Conservation (phyloP, 2,797 vertebrate genomes). For the Paratrypauchen microcephalus region DNA sequence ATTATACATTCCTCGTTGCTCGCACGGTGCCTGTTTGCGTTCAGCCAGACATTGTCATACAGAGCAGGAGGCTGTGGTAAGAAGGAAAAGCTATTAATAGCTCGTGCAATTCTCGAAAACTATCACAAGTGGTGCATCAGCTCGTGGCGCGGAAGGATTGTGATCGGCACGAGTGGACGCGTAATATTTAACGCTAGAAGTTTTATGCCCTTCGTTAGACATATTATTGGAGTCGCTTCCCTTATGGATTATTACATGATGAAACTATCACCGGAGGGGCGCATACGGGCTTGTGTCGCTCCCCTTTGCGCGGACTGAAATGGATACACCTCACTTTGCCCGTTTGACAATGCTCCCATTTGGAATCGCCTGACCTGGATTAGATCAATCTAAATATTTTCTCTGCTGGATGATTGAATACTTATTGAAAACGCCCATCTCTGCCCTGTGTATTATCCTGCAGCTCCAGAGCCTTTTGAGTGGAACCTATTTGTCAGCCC, state of each 20-base stretch:
- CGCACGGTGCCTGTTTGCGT: slow-evolving; percentile 50
- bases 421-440: slow-evolving; percentile 72
- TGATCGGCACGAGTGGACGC: slow-evolving; percentile 38
- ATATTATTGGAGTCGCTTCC: slow-evolving; percentile 27
- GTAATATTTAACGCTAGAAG: slow-evolving; percentile 8
- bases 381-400: slow-evolving; percentile 60
- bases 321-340: slow-evolving; percentile 56
- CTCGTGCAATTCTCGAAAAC: slow-evolving; percentile 78
- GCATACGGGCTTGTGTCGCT: slow-evolving; percentile 50
- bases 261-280: slow-evolving; percentile 58
- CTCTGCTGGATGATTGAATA: slow-evolving; percentile 57
- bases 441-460: slow-evolving; percentile 44
- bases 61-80: slow-evolving; percentile 68
- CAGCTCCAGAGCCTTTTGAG: neutral
- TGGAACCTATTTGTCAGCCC: slow-evolving; percentile 65
- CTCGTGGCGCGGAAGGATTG: slow-evolving; percentile 69
- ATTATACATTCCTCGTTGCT: slow-evolving; percentile 69
- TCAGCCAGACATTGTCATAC: slow-evolving; percentile 59
- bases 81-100: slow-evolving; percentile 81
- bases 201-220: slow-evolving; percentile 4
- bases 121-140: slow-evolving; percentile 80
- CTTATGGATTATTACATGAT: slow-evolving; percentile 63
- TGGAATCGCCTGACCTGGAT: slow-evolving; percentile 74
- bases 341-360: slow-evolving; percentile 65
- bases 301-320: slow-evolving; percentile 62